Base-by-base conservation (phyloP, 1,140 invertebrate genomes). In the Drosophila ohnishii region DNA sequence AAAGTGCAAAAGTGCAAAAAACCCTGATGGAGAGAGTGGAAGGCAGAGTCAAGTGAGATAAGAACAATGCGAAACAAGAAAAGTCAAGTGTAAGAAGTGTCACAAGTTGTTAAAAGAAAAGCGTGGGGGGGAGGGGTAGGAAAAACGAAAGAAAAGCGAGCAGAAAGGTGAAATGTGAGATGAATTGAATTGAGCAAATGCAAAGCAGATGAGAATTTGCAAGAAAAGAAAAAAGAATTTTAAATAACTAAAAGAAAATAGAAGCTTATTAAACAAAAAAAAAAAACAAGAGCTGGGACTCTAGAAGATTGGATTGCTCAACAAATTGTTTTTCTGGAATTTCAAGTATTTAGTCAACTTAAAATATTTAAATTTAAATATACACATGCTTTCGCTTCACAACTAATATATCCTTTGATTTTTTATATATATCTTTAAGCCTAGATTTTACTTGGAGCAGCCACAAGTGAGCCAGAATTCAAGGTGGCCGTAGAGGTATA, bases 1-100 rank as follows among this genome's bases (percentile, higher is more conserved):
- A 82, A 80, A 84, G 65, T 76, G 80, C 65, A 79, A 78, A 80
- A 84, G 71, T 69, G 80, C 65, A 75, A 65, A 50, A 64, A 62
- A 51, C 45, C 22, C 58, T 69, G 48, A 56, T 37, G 56, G 19
- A 11, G 28, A 6, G 30, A 16, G 30, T 25, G 19, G 50, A 47
- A 14, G 59, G 35, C 32, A 50, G 40, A 51, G 57, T 53, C 48
- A 61, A 45, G 58, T 58, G 75, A 44, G 57, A 70, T 57, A 63
- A 71, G 45, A 75, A 73, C 57, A 67, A 69, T 59, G 45, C 70
- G 59, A 75, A 80, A 76, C 73, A 75, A 75, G 61, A 76, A 76
- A 76, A 76, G 72, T 75, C 73, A 80, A 80, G 60, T 75, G 71
- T 80, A 80, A 80, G 64, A 64, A 80, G 59, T 80, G 72, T 69